phyloP scores from a whole-genome alignment of 2,888 invertebrate species.

The Apodemia mormo region DNA sequence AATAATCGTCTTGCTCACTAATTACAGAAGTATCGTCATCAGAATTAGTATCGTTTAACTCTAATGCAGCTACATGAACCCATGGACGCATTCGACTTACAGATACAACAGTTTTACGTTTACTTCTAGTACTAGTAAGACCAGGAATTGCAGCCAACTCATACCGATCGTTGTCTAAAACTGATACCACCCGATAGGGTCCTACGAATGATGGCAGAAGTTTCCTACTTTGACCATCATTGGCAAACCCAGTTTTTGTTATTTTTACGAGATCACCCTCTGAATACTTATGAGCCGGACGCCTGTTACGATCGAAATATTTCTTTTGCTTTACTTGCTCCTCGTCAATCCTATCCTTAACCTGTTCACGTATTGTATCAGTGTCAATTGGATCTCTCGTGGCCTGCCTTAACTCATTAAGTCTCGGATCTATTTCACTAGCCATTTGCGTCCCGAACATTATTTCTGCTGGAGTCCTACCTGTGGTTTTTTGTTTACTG shows the following conservation, averaged over 20 bases:
- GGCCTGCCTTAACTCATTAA: not conserved
- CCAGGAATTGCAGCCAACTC: not conserved
- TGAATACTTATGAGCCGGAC: not conserved
- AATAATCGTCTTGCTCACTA: not conserved
- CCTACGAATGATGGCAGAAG: not conserved
- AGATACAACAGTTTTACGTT: not conserved
- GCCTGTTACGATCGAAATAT: not conserved
- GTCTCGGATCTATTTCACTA: conserved; percentile 21
- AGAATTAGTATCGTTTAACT: not conserved
- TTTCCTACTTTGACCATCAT: not conserved
- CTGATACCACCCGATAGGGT: not conserved
- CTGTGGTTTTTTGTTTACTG: conserved; percentile 39
- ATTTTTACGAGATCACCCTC: not conserved
- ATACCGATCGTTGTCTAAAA: not conserved
- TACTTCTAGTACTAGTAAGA: not conserved
- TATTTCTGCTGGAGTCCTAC: conserved; percentile 36
- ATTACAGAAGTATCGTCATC: not conserved
- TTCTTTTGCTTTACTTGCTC: not conserved
- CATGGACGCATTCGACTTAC: not conserved
- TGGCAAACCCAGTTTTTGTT: not conserved
- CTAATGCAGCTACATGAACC: not conserved
- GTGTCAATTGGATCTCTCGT: not conserved
- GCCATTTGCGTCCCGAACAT: conserved; percentile 34
- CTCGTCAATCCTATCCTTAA: not conserved
- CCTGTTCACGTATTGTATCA: not conserved